A percentile compares a stretch with the other conserved stretches of the same genome.
Evolutionary conservation across 2,888 invertebrate genomes (phyloP).

Genomic region (Mythimna vitellina): DNA sequence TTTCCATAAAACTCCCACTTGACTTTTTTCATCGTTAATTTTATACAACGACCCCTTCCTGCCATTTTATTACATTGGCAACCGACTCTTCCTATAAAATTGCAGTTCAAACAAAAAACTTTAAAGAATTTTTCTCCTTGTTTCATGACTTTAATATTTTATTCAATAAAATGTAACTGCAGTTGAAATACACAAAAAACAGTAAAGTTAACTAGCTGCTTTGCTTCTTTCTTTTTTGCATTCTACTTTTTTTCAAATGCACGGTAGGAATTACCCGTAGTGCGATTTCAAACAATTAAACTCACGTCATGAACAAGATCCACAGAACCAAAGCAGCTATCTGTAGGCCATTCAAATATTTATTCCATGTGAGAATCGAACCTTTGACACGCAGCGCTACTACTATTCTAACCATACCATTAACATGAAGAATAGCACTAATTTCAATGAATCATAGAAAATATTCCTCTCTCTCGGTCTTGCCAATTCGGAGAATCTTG

Average conservation of each 20-base stretch:
- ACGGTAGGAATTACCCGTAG: too few relatives aligned
- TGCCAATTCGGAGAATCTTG: background rate
- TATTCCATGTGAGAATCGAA: too few relatives aligned
- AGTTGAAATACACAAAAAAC: background rate
- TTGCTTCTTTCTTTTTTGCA: too few relatives aligned
- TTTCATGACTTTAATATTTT: slow-evolving; percentile 1
- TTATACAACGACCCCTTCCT: slow-evolving; percentile 49
- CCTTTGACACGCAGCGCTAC: too few relatives aligned
- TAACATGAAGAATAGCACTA: slow-evolving; percentile 1
- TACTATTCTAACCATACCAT: too few relatives aligned
- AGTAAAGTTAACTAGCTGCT: background rate
- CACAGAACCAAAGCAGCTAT: too few relatives aligned
- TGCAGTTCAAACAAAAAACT: slow-evolving; percentile 24
- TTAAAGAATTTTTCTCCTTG: background rate
- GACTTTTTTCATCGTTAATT: slow-evolving; percentile 49
- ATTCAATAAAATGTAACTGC: background rate
- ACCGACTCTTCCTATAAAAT: slow-evolving; percentile 46
- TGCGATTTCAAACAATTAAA: too few relatives aligned
- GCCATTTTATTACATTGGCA: slow-evolving; percentile 57
- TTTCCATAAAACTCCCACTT: slow-evolving; percentile 41
- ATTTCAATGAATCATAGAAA: slow-evolving; percentile 12
- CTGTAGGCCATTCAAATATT: too few relatives aligned
- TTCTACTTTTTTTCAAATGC: too few relatives aligned
- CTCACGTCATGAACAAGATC: too few relatives aligned
- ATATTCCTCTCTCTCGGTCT: slow-evolving; percentile 11